These are phyloP conservation scores for Sebastiscus albofasciatus DNA, from an alignment of 2,797 vertebrate genomes.

Conservation along the genomic window DNA sequence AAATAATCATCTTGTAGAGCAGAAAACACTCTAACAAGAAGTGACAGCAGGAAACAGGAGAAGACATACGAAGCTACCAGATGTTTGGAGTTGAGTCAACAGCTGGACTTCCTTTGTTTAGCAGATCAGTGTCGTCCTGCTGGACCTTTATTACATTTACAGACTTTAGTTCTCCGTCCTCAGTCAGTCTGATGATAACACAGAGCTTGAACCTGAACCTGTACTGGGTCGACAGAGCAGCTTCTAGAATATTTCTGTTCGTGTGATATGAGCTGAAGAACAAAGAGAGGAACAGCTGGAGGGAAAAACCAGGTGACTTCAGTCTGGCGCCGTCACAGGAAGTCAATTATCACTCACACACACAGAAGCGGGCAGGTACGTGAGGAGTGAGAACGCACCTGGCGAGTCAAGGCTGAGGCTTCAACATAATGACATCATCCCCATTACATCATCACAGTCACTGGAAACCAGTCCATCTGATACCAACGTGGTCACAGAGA, in stretches of 20 bases:
- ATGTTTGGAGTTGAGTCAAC: background rate
- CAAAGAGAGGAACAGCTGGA: background rate
- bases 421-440: conserved; percentile 23
- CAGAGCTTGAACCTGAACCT: background rate
- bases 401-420: background rate
- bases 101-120: background rate
- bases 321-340: background rate
- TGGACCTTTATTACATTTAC: background rate
- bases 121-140: background rate
- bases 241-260: background rate
- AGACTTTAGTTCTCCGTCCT: background rate
- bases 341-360: background rate
- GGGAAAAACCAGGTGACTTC: conserved; percentile 3
- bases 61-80: background rate
- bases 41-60: background rate
- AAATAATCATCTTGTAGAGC: background rate
- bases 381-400: conserved; percentile 28
- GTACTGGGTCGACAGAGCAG: background rate
- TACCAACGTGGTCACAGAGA: no score
- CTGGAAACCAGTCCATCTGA: no score
- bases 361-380: background rate
- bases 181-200: background rate
- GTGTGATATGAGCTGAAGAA: background rate
- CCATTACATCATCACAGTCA: background rate
- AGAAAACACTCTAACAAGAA: background rate